phyloP scores from a whole-genome alignment of 2,797 vertebrate species.

The Pelobates cultripes region DNA sequence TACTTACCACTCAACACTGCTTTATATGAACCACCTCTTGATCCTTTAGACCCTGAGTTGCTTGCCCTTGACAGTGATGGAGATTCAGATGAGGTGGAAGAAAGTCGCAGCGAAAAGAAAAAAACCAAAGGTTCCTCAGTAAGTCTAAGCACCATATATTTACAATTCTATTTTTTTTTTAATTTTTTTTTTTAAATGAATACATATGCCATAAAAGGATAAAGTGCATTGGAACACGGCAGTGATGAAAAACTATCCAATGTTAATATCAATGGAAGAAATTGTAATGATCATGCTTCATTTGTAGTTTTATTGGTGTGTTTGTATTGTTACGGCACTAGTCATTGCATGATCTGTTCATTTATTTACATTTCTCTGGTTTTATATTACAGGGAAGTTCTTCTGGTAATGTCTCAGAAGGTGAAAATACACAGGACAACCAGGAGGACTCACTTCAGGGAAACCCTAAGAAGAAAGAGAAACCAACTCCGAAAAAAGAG shows the following conservation, averaged over 20 bases:
- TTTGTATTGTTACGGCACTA: too few species aligned
- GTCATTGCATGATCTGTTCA: not conserved
- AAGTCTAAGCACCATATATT: slow-evolving; percentile 62
- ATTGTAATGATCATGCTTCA: too few species aligned
- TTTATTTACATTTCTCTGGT: slow-evolving; percentile 33
- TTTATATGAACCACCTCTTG: slow-evolving; percentile 94
- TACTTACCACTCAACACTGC: slow-evolving; percentile 95
- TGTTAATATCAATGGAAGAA: too few species aligned
- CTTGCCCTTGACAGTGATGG: slow-evolving; percentile 93
- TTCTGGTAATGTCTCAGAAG: slow-evolving; percentile 91
- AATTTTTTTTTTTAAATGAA: too few species aligned
- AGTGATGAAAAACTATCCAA: too few species aligned
- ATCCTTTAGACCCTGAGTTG: slow-evolving; percentile 89
- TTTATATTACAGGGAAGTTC: slow-evolving; percentile 87
- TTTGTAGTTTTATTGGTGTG: too few species aligned
- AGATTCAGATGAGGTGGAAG: slow-evolving; percentile 92
- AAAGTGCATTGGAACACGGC: too few species aligned
- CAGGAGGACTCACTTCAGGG: slow-evolving; percentile 87
- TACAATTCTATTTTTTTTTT: slow-evolving; percentile 20
- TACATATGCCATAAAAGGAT: too few species aligned
- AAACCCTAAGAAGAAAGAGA: slow-evolving; percentile 87
- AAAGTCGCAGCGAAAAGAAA: slow-evolving; percentile 81
- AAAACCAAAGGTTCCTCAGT: slow-evolving; percentile 91
- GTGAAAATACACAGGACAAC: slow-evolving; percentile 82
- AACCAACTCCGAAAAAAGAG: slow-evolving; percentile 86